A percentile compares a stretch with the other conserved stretches of the same genome.
Evolutionary conservation across 2,888 invertebrate species (phyloP).

Genomic region (Ypsolopha scabrella): DNA sequence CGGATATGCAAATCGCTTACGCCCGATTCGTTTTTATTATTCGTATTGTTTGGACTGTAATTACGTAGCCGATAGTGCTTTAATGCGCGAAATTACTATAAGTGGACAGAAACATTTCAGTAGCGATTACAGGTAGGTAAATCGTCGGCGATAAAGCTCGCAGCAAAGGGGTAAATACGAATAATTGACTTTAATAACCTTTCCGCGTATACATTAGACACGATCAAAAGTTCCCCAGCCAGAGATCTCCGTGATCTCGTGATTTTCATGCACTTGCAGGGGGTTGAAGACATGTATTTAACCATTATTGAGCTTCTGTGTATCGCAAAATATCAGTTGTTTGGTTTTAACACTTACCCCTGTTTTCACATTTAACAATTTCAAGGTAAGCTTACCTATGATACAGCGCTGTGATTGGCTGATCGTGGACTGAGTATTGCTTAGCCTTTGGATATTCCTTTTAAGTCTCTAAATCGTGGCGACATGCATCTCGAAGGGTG

Average conservation of each 20-base stretch:
- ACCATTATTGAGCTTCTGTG: too few relatives aligned
- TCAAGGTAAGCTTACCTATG: too few relatives aligned
- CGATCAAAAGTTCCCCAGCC: background rate
- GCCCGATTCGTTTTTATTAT: conserved; percentile 55
- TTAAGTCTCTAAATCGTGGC: too few relatives aligned
- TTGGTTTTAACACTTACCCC: too few relatives aligned
- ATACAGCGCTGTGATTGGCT: too few relatives aligned
- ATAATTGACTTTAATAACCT: conserved; percentile 6
- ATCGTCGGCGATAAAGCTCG: conserved; percentile 28
- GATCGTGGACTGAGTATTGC: too few relatives aligned
- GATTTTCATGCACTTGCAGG: too few relatives aligned
- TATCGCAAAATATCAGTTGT: too few relatives aligned
- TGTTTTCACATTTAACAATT: too few relatives aligned
- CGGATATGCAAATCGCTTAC: conserved; percentile 56
- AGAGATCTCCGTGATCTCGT: background rate
- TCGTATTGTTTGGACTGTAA: conserved; percentile 53
- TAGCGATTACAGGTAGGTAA: conserved; percentile 28
- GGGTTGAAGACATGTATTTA: too few relatives aligned
- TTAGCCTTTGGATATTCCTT: too few relatives aligned
- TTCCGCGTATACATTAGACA: conserved; percentile 1
- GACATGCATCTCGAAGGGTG: too few relatives aligned
- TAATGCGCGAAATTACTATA: conserved; percentile 56
- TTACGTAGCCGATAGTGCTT: conserved; percentile 48
- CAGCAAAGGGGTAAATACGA: conserved; percentile 17
- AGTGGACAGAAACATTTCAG: conserved; percentile 54